These are phyloP conservation scores for Piaya cayana DNA, from an alignment of 2,113 vertebrate species.

Conservation along the genomic window DNA sequence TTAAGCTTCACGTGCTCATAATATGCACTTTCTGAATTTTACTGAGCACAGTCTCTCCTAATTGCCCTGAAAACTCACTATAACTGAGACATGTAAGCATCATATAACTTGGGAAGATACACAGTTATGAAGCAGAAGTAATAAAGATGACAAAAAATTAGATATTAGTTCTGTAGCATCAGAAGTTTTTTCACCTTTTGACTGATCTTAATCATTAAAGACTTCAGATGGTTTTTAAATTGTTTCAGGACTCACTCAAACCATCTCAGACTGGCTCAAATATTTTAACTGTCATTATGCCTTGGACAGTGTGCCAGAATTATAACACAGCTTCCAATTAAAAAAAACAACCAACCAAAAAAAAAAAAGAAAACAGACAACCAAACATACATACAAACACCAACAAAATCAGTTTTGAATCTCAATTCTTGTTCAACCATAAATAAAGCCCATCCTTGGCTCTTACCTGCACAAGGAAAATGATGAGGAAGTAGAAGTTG, in stretches of 20 bases:
- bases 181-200: not conserved
- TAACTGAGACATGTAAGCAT: not conserved
- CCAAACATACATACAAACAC: not conserved
- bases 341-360: too few relatives aligned
- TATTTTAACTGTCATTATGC: not conserved
- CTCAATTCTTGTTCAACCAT: rapidly evolving
- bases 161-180: not conserved
- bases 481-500: slow-evolving; percentile 99
- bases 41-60: not conserved
- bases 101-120: not conserved
- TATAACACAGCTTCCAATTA: not conserved
- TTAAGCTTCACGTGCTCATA: not conserved
- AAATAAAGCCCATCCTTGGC: not conserved
- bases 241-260: not conserved
- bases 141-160: not conserved
- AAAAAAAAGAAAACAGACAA: not conserved
- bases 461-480: slow-evolving; percentile 98
- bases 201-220: not conserved
- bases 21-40: not conserved
- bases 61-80: not conserved
- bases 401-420: not conserved
- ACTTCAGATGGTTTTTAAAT: not conserved
- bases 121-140: not conserved
- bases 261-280: not conserved
- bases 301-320: not conserved